These are phyloP conservation scores for Ecliptopera silaceata DNA, from an alignment of 2,888 invertebrate genomes.

Conservation along the genomic window DNA sequence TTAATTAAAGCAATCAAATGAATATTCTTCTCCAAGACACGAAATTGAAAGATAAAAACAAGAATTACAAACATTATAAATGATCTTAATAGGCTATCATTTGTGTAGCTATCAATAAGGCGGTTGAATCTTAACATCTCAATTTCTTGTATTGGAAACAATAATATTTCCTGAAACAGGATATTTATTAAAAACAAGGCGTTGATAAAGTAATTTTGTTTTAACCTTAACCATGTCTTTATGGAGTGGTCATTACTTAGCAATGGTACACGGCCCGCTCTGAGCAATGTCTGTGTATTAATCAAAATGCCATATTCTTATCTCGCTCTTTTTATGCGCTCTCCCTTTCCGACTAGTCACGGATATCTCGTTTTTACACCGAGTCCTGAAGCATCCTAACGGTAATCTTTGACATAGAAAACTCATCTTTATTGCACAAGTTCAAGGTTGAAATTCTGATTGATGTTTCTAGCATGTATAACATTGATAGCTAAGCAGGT, in stretches of 20 bases:
- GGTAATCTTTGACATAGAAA: constrained; percentile 38
- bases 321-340: constrained; percentile 66
- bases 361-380: constrained; percentile 72
- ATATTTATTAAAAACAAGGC: constrained; percentile 84
- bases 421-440: constrained; percentile 37
- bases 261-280: constrained; percentile 82
- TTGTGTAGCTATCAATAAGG: constrained; percentile 79
- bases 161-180: constrained; percentile 83
- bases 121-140: constrained; percentile 80
- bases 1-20: constrained; percentile 58
- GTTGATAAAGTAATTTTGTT: constrained; percentile 84
- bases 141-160: constrained; percentile 81
- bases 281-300: constrained; percentile 82
- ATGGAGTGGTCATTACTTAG: constrained; percentile 84
- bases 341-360: constrained; percentile 71
- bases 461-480: constrained; percentile 34
- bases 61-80: constrained; percentile 63
- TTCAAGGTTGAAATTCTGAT: constrained; percentile 35
- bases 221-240: constrained; percentile 83
- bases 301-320: constrained; percentile 81
- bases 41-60: constrained; percentile 50
- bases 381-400: constrained; percentile 51
- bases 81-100: constrained; percentile 73
- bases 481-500: constrained; percentile 42
- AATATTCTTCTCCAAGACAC: constrained; percentile 52